phyloP scores from a whole-genome alignment of 2,113 vertebrate species.

The Spheniscus mendiculus region DNA sequence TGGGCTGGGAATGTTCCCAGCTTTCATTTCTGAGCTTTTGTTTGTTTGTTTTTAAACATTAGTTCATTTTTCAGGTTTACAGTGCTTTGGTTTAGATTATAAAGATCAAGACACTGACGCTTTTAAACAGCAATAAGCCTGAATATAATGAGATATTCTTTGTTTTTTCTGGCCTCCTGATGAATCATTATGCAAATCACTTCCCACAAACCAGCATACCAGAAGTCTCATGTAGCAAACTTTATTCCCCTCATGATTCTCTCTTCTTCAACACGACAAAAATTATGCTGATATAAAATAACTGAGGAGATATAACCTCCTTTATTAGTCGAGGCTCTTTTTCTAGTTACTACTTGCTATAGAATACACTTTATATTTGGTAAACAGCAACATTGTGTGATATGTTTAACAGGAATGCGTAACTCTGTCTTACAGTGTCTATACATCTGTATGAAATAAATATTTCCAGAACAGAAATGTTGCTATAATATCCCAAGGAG shows the following conservation, averaged over 20 bases:
- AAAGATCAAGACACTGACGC: neutral
- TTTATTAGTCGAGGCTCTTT: neutral
- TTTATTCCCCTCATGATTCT: neutral
- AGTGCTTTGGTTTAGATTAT: neutral
- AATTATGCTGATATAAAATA: neutral
- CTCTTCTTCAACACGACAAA: neutral
- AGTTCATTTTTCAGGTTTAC: neutral
- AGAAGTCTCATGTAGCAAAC: neutral
- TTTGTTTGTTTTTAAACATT: neutral
- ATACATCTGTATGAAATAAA: neutral
- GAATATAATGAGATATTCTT: neutral
- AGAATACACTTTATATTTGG: neutral
- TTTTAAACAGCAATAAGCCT: neutral
- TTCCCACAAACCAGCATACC: neutral
- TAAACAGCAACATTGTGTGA: neutral
- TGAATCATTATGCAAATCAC: conserved; percentile 23
- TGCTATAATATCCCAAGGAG: neutral
- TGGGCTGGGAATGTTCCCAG: neutral
- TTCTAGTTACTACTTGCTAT: neutral
- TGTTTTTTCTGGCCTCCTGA: neutral
- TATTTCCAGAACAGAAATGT: neutral
- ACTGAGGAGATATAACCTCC: neutral
- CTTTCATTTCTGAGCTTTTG: neutral
- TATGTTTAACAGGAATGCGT: neutral
- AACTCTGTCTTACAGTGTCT: too few relatives aligned